Evolutionary conservation across 1,140 invertebrate species (phyloP), one percentile per base, ranked within the genome.

Genomic region (Chrysoperla carnea): DNA sequence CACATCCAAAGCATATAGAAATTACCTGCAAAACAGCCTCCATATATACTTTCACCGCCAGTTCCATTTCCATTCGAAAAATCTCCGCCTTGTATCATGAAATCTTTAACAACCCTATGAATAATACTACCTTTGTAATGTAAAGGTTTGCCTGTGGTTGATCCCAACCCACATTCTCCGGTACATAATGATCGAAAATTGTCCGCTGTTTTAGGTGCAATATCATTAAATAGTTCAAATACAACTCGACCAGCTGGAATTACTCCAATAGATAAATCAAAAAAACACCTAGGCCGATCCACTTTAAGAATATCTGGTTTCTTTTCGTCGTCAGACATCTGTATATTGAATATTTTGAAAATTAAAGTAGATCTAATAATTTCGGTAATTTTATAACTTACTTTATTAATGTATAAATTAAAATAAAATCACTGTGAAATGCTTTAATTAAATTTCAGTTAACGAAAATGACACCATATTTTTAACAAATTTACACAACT

Each of bases 181-280:
- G 88, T 89, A 55, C 91, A 95, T 29, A 97, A 66, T 2, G 81
- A 74, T 38, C 88, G 74, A 60, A 97, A 98, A 61, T 97, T 97
- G 55, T 94, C 88, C 15, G 81, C 85, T 0, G 92, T 95, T 60
- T 88, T 88, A 2, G 94, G 93, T 38, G 85, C 88, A 40, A 85
- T 74, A 67, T 97, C 89, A 47, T 78, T 79, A 65, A 84, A 97
- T 0, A 99, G 64, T 58, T 97, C 92, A 58, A 98, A 94, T 23
- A 93, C 81, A 55, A 99, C 82, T 43, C 91, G 71, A 8, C 93
- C 93, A 40, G 81, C 81, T 45, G 73, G 71, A 43, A 92, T 65
- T 3, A 83, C 87, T 37, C 88, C 92, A 44, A 98, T 86, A 41
- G 82, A 78, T 29, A 98, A 78, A 58, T 97, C 93, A 65, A 97